Evolutionary conservation across 2,113 vertebrate species (phyloP).

Genomic region (Pteropus alecto): DNA sequence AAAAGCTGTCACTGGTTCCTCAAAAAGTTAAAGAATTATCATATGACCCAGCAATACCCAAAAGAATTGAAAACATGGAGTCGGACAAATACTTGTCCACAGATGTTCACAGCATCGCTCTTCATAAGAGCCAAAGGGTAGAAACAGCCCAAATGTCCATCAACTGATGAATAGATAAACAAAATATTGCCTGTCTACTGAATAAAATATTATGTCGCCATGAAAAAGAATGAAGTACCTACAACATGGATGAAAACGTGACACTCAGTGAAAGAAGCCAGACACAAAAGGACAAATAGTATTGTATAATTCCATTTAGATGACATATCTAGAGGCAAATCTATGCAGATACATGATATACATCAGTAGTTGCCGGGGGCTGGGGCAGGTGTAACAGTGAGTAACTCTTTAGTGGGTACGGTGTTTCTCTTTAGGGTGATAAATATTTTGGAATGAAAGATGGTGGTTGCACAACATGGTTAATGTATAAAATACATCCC

Average conservation of each 20-base stretch:
- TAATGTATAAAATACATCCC: neutral
- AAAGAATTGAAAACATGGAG: neutral
- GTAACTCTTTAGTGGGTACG: too few species aligned
- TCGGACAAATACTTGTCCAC: neutral
- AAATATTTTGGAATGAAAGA: neutral
- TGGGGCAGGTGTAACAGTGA: fast-evolving
- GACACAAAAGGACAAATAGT: neutral
- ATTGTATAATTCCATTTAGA: neutral
- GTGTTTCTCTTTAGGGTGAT: neutral
- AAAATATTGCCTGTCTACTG: fast-evolving
- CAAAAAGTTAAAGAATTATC: neutral
- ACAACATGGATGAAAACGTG: neutral
- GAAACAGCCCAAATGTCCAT: neutral
- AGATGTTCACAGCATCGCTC: neutral
- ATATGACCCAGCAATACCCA: neutral
- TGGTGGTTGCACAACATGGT: neutral
- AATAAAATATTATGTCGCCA: neutral
- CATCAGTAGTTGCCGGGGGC: neutral
- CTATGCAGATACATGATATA: neutral
- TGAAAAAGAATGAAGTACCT: neutral
- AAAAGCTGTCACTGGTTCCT: neutral
- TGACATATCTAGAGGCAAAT: neutral
- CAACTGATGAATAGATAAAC: neutral
- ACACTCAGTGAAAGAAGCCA: neutral
- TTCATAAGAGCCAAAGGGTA: neutral